Percentiles rank a stretch among this genome's conserved stretches.
phyloP scores from a whole-genome alignment of 2,797 vertebrate species.

The Hypotaenidia okinawae region DNA sequence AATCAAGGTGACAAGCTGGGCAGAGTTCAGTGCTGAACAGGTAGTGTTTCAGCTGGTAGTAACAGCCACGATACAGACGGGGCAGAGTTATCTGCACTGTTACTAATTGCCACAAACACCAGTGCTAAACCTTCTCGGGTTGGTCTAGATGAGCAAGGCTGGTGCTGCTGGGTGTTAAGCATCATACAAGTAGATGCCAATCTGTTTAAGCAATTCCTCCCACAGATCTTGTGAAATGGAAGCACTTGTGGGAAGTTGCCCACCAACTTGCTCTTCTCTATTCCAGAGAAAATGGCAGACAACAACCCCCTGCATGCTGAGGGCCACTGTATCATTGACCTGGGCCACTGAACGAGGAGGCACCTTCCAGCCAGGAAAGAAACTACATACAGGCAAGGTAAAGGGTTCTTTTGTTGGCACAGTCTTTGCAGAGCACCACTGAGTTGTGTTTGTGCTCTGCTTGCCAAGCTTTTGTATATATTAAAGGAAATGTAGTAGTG shows the following conservation, averaged over 20 bases:
- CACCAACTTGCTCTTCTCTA: background rate
- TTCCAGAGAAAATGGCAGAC: background rate
- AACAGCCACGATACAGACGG: background rate
- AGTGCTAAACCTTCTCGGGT: background rate
- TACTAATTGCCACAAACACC: constrained; percentile 1
- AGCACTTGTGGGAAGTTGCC: constrained; percentile 41
- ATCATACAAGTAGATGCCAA: background rate
- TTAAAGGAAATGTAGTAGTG: background rate
- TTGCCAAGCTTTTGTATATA: background rate
- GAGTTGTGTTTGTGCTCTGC: background rate
- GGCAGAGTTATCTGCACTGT: background rate
- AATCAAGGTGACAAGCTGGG: background rate
- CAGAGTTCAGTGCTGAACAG: background rate
- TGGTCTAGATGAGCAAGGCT: constrained; percentile 11
- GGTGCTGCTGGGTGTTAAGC: background rate
- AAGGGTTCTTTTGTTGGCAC: background rate
- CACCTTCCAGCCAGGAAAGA: background rate
- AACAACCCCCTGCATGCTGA: background rate
- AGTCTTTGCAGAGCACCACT: background rate
- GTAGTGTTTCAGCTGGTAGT: background rate
- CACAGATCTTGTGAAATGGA: constrained; percentile 47
- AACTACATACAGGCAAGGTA: background rate
- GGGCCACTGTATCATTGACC: background rate
- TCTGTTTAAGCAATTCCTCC: constrained; percentile 1
- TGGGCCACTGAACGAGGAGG: background rate